Evolutionary conservation across 2,113 vertebrate species (phyloP), one percentile per base, ranked within the genome.

Genomic region (Pedetes capensis): DNA sequence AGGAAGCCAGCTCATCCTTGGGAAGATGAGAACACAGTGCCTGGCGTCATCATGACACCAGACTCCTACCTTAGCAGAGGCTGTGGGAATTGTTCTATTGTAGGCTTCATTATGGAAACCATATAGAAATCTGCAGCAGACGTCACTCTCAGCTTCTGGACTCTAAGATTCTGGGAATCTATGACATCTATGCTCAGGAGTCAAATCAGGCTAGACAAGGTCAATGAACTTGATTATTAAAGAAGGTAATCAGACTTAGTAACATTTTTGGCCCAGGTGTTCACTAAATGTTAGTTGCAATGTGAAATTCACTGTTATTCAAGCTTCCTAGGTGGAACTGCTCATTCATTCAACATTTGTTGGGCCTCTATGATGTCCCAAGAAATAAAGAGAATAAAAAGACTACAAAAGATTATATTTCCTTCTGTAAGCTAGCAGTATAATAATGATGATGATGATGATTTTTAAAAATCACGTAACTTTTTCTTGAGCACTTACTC

Each of bases 1-100:
- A 66, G 42, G 76, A 78, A 94, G 89, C 86, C 84, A 87, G 87
- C 69, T 87, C 74, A 51, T 42, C 75, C 80, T 81, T 5, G 66
- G 61, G 69, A 71, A 89, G 20, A 74, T 79, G 75, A 89, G 68
- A 76, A 32, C 71, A 78, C 29, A 47, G 83, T 6, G 5, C 27
- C 72, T 72, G 79, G 91, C 1, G 55, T 96, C 92, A 82, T 55
- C 53, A 12, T 27, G 32, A 92, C 32, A 49, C 10, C 39, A 64
- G 53, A 11, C 53, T 84, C 76, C 64, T 57, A 7, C 29, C 64
- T 68, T 47, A 72, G 68, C 79, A 80, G 37, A 78, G 53, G 42
- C 51, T 39, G 51, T 8, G 23, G 66, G 89, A 68, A 94, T n/a
- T 49, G 16, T 14, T n/a, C 71, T 85, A 51, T 66, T n/a, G 51